phyloP scores from a whole-genome alignment of 1,140 invertebrate species.

The Ceratoteleas bidentatus region DNA sequence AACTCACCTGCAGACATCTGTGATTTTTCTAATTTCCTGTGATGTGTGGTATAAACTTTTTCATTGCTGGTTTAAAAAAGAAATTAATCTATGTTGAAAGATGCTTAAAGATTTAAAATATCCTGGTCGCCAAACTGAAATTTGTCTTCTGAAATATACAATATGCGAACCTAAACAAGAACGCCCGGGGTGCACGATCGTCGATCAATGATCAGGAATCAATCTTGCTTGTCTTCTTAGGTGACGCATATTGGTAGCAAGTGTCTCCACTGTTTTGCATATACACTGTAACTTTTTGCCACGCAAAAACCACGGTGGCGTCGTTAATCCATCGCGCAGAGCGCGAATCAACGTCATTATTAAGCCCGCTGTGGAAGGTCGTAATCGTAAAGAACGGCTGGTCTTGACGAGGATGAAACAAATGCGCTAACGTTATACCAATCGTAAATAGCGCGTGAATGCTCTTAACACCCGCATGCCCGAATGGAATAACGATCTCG shows the following conservation, averaged over 20 bases:
- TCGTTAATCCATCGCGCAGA: conserved; percentile 32
- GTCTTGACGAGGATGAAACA: conserved; percentile 66
- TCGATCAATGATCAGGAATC: conserved; percentile 15
- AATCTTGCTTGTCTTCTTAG: conserved; percentile 32
- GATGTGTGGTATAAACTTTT: no score
- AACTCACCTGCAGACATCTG: no score
- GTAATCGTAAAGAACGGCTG: conserved; percentile 69
- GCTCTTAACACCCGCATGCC: conserved; percentile 56
- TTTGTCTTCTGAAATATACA: background rate
- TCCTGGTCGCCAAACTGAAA: background rate
- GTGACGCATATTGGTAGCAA: conserved; percentile 31
- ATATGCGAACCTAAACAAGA: background rate
- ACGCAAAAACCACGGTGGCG: conserved; percentile 20
- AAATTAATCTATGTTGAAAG: no score
- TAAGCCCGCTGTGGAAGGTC: conserved; percentile 54
- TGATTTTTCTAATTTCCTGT: no score
- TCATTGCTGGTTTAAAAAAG: no score
- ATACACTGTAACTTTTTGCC: conserved; percentile 14
- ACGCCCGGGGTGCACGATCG: background rate
- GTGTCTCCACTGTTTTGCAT: conserved; percentile 41
- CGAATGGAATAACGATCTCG: conserved; percentile 42
- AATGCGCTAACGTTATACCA: conserved; percentile 65
- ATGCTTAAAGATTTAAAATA: background rate
- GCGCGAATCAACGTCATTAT: conserved; percentile 60
- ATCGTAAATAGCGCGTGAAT: conserved; percentile 65